Percentiles rank a stretch among this genome's conserved stretches.
Evolutionary conservation across 1,140 invertebrate genomes (phyloP).

Genomic region (Musca vetustissima): DNA sequence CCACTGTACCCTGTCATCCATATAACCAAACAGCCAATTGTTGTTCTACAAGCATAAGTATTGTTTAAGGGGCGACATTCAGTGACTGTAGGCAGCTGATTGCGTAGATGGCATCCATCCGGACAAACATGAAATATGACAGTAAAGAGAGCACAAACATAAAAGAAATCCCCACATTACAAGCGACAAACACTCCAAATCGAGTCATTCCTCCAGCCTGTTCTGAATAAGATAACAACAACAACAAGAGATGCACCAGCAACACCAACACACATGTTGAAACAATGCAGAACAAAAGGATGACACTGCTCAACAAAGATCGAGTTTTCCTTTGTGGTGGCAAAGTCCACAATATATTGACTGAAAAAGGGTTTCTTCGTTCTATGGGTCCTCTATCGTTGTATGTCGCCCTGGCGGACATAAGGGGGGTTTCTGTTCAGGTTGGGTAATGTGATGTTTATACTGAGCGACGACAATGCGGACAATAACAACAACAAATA

Average conservation of each 20-base stretch:
- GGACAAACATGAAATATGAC: slow-evolving; percentile 24
- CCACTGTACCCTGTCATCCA: too few relatives aligned
- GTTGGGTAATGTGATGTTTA: slow-evolving; percentile 8
- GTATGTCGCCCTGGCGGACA: too few relatives aligned
- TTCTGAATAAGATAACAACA: too few relatives aligned
- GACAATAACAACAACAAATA: slow-evolving; percentile 7
- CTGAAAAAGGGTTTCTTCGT: too few relatives aligned
- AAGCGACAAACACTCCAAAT: too few relatives aligned
- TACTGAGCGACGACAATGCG: slow-evolving; percentile 10
- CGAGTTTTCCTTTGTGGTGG: background rate
- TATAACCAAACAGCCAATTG: too few relatives aligned
- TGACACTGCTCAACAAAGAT: slow-evolving; percentile 3
- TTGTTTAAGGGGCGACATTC: background rate
- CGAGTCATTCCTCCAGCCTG: too few relatives aligned
- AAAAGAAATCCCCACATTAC: slow-evolving; percentile 10
- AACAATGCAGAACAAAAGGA: slow-evolving; percentile 11
- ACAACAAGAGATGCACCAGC: too few relatives aligned
- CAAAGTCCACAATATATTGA: too few relatives aligned
- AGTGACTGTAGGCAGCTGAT: slow-evolving; percentile 14
- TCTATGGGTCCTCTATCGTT: too few relatives aligned
- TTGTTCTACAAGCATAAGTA: too few relatives aligned
- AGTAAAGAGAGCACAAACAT: slow-evolving; percentile 23
- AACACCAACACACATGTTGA: background rate
- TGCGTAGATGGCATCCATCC: slow-evolving; percentile 23
- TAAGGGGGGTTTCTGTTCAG: too few relatives aligned